These are phyloP conservation scores for Nomada hirtipes DNA, from an alignment of 2,888 invertebrate species.

Conservation along the genomic window DNA sequence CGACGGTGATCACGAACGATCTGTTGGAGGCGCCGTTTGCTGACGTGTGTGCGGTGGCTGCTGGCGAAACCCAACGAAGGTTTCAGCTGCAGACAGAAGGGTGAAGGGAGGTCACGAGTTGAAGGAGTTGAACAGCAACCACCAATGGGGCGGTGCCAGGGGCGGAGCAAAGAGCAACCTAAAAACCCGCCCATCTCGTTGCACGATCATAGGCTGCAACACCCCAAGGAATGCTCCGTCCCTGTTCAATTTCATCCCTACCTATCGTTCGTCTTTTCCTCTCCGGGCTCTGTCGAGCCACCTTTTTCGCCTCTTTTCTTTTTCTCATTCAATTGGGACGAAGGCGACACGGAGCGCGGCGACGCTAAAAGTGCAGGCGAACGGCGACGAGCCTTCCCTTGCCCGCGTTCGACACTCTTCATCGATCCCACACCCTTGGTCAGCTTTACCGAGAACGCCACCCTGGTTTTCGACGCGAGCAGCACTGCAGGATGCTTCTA, in stretches of 20 bases:
- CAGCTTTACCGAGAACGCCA: slow-evolving; percentile 16
- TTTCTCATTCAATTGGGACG: slow-evolving; percentile 51
- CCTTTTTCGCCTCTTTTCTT: slow-evolving; percentile 41
- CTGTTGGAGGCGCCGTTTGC: slow-evolving; percentile 64
- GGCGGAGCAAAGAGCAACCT: slow-evolving; percentile 70
- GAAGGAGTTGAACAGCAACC: slow-evolving; percentile 63
- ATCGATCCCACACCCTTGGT: slow-evolving; percentile 64
- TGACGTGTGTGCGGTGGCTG: slow-evolving; percentile 71
- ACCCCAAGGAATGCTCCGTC: slow-evolving; percentile 70
- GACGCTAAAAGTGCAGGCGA: slow-evolving; percentile 75
- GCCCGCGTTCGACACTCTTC: slow-evolving; percentile 72
- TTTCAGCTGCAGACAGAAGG: slow-evolving; percentile 69
- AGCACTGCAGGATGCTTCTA: neutral
- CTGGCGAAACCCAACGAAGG: slow-evolving; percentile 67
- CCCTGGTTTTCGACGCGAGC: neutral
- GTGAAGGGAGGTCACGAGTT: slow-evolving; percentile 65
- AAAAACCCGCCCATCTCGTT: slow-evolving; percentile 67
- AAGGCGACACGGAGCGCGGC: slow-evolving; percentile 65
- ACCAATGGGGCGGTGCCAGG: slow-evolving; percentile 71
- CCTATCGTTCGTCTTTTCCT: slow-evolving; percentile 45
- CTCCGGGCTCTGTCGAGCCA: slow-evolving; percentile 29
- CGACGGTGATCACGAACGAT: slow-evolving; percentile 63
- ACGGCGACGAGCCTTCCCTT: slow-evolving; percentile 65
- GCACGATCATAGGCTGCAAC: slow-evolving; percentile 65
- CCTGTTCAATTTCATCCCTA: slow-evolving; percentile 49